Evolutionary conservation across 2,797 vertebrate species (phyloP), one percentile per base, ranked within the genome.

Genomic region (Alectoris magna): DNA sequence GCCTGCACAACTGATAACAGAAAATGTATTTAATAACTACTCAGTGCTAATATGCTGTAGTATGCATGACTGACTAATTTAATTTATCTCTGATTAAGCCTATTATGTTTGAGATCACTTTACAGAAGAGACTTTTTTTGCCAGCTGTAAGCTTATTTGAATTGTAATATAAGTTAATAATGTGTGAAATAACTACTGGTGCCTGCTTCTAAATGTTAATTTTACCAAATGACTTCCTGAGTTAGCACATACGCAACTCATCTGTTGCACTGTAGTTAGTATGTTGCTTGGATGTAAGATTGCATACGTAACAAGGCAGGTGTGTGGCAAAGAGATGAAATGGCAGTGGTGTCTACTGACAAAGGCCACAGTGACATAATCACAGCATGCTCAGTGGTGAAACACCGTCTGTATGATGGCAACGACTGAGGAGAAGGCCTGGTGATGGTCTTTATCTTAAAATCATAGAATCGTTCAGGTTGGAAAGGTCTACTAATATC

Each of bases 31-130:
- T 98, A 98, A 98, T 98, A 97, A 98, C 96, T 97, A 96, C 97
- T 95, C 96, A 96, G 96, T 96, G 96, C 97, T 98, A 98, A 98
- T 97, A 97, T 96, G 96, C 96, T 95, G 74, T 95, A 95, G 97
- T 97, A 98, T 97, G 98, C 98, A 97, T 98, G 97, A 90, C 96
- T 98, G 97, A 94, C 97, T 98, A 98, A 98, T 98, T 98, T 98
- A 98, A 98, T 98, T 98, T 98, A 98, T 98, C 98, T 98, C 97
- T 98, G 97, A 98, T 98, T 98, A 98, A 98, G 97, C 97, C 97
- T 98, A 98, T 98, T 98, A 98, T 98, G 97, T 98, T 98, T 97
- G 97, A 97, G 97, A 98, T 98, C 98, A 94, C 97, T 98, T 98
- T 98, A 97, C 97, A 97, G 96, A 98, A 98, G 96, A 98, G 97